These are phyloP conservation scores for Drosophila imparisetae DNA, from an alignment of 2,888 invertebrate species.

Conservation along the genomic window DNA sequence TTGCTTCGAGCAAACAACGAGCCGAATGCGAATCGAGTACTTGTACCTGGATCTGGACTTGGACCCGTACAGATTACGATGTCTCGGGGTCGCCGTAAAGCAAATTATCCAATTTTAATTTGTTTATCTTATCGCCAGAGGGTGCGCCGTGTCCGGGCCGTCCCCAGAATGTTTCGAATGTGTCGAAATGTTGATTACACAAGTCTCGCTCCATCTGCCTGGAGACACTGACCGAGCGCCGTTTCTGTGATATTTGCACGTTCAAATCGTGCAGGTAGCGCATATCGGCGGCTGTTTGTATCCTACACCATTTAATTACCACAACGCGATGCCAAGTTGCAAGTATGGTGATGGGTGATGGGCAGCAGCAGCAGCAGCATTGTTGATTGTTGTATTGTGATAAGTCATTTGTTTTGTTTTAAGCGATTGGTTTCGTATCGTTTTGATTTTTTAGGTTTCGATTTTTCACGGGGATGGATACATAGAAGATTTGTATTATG, in stretches of 20 bases:
- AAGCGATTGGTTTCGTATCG: slow-evolving; percentile 5
- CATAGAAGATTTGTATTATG: slow-evolving; percentile 77
- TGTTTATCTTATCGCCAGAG: slow-evolving; percentile 75
- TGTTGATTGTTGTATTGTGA: slow-evolving; percentile 24
- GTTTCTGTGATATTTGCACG: slow-evolving; percentile 86
- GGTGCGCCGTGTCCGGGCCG: slow-evolving; percentile 88
- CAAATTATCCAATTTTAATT: slow-evolving; percentile 85
- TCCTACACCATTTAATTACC: slow-evolving; percentile 46
- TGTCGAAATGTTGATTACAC: slow-evolving; percentile 89
- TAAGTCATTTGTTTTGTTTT: slow-evolving; percentile 31
- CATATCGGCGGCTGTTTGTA: slow-evolving; percentile 80
- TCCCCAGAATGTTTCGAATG: slow-evolving; percentile 92
- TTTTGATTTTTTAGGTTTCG: slow-evolving; percentile 25
- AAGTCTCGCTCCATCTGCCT: slow-evolving; percentile 87
- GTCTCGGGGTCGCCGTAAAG: slow-evolving; percentile 82
- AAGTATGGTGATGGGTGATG: slow-evolving; percentile 26
- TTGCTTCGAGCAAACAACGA: slow-evolving; percentile 59
- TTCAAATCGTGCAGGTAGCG: slow-evolving; percentile 86
- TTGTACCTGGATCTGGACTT: background rate
- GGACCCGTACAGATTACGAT: slow-evolving; percentile 54
- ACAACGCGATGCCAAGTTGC: slow-evolving; percentile 24
- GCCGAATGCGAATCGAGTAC: slow-evolving; percentile 43
- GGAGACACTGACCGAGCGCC: slow-evolving; percentile 82
- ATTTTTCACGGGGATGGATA: slow-evolving; percentile 63
- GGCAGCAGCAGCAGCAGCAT: slow-evolving; percentile 2